A percentile compares a stretch with the other conserved stretches of the same genome.
Conservation (phyloP, 1,140 invertebrate species). For the Eriocheir sinensis region DNA sequence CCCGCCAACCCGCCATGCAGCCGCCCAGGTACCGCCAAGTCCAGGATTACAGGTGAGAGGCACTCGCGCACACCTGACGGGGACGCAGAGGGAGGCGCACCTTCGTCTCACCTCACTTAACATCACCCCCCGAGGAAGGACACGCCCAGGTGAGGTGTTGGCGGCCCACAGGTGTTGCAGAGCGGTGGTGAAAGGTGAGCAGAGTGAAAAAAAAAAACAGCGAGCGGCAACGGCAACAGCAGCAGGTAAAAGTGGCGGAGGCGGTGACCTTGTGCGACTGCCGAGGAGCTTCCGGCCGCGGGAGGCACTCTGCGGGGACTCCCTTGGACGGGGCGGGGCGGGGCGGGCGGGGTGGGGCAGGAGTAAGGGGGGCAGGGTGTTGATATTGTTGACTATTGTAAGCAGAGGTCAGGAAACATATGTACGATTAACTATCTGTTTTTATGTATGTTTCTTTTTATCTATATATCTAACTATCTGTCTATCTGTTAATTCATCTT, state of each 20-base stretch:
- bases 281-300: background rate
- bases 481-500: background rate
- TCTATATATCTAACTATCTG: slow-evolving; percentile 4
- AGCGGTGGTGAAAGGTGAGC: background rate
- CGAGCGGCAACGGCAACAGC: slow-evolving; percentile 10
- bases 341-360: background rate
- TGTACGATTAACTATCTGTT: no score
- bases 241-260: slow-evolving; percentile 28
- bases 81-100: background rate
- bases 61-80: background rate
- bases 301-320: background rate
- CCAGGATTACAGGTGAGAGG: background rate
- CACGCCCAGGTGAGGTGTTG: background rate
- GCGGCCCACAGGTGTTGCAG: background rate
- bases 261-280: slow-evolving; percentile 49
- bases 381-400: no score
- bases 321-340: background rate
- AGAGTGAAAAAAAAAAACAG: background rate
- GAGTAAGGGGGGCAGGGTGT: no score
- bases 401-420: no score
- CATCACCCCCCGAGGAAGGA: background rate
- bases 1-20: background rate
- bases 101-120: background rate
- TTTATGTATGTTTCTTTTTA: no score
- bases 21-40: slow-evolving; percentile 32